Base-by-base conservation (phyloP, 2,888 invertebrate genomes). In the Leptinotarsa tumamoca region DNA sequence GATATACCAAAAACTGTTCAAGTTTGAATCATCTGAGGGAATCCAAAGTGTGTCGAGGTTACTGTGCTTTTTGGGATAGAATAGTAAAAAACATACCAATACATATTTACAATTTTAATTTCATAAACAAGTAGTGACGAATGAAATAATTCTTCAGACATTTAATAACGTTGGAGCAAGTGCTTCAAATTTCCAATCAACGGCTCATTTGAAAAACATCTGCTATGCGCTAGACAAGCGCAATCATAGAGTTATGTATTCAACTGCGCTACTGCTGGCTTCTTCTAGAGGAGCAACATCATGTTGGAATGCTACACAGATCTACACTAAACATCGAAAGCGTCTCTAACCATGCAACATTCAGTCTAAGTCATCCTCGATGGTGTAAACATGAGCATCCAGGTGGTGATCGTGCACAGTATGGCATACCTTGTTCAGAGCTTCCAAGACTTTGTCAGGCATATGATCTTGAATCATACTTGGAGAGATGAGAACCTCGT, bases 401-500 rank as follows among this genome's bases (percentile, higher is more conserved):
- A 73, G 76, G 18, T 49, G 49, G 76, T 73, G 74, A 67, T 70
- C 78, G 72, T 72, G 74, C 83, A 82, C 18, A 81, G 33, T n/a
- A 63, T 17, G 75, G 82, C 83, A 83, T 93, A 96, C 96, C 94
- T 95, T 95, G 89, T 95, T 93, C 79, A 96, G 90, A 49, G 95
- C 96, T 79, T 94, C 93, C 82, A 96, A 90, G 75, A 96, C 94
- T 87, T 93, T 94, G 86, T 96, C 95, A 50, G 96, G 96, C 96
- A 96, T 96, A 87, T 96, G 96, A 88, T 96, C 96, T 88, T 95
- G 95, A 78, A 96, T 91, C 96, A 96, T 96, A 70, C 95, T 95
- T 1, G 96, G 96, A 43, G 96, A 96, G 80, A 96, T 95, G 72
- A 96, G 90, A 23, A 96, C 95, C 89, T 96, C 95, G 87, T 95